These are phyloP conservation scores for Berghia stephanieae DNA, from an alignment of 1,140 invertebrate genomes.

Conservation along the genomic window DNA sequence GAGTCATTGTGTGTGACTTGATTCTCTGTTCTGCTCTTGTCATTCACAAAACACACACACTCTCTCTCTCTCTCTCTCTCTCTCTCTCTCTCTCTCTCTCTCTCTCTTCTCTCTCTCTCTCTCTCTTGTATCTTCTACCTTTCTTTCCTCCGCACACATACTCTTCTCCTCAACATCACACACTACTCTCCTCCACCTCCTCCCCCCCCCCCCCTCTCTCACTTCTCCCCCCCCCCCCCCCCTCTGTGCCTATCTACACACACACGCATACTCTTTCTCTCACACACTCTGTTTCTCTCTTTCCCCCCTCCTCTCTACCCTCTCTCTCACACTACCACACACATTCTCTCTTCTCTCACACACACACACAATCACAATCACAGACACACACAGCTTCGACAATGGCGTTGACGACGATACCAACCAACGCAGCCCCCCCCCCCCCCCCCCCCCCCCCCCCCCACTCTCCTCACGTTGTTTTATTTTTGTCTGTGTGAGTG, in stretches of 20 bases:
- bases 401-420: too few relatives aligned
- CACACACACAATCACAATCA: too few relatives aligned
- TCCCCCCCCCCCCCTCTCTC: neutral
- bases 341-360: neutral
- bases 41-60: neutral
- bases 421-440: too few relatives aligned
- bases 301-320: neutral
- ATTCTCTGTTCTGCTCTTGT: neutral
- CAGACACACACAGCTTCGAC: too few relatives aligned
- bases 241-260: too few relatives aligned
- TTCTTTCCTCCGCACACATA: neutral
- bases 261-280: neutral
- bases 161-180: neutral
- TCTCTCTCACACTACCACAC: neutral
- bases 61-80: constrained; percentile 11
- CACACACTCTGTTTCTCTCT: neutral
- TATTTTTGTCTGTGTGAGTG: neutral
- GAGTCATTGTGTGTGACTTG: too few relatives aligned
- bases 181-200: neutral
- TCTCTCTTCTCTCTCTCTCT: constrained; percentile 11
- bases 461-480: neutral
- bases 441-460: too few relatives aligned
- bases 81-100: neutral
- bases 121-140: neutral
- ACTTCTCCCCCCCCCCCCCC: neutral